These are phyloP conservation scores for Trogon surrucura DNA, from an alignment of 2,113 vertebrate genomes.

Conservation along the genomic window DNA sequence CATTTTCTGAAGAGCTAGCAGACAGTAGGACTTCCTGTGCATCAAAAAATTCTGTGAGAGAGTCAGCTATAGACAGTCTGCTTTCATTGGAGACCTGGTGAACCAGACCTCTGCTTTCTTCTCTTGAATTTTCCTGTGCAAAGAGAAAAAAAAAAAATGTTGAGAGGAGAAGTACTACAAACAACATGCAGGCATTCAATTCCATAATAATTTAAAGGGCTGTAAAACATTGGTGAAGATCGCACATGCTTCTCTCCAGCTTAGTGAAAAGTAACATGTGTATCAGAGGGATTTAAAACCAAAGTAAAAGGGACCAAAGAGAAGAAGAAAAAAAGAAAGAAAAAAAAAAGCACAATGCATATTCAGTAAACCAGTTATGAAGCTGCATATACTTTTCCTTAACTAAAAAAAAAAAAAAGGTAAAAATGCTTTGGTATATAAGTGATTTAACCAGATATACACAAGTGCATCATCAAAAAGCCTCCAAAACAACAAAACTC, in stretches of 20 bases:
- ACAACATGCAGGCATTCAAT: not conserved
- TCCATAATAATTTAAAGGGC: not conserved
- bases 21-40: constrained; percentile 95
- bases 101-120: constrained; percentile 83
- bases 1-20: constrained; percentile 97
- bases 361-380: not conserved
- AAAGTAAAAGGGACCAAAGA: not conserved
- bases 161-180: not conserved
- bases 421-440: not conserved
- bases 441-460: not conserved
- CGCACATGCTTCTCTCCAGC: not conserved
- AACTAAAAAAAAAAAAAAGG: not conserved
- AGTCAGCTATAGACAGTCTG: constrained; percentile 90
- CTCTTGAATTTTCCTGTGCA: constrained; percentile 83
- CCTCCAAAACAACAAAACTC: not conserved
- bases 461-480: not conserved
- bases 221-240: not conserved
- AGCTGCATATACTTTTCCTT: not conserved
- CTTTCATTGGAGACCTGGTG: constrained; percentile 96
- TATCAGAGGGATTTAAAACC: not conserved
- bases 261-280: not conserved
- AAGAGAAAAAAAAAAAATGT: constrained; percentile 28
- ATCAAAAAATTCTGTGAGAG: constrained; percentile 95
- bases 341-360: not conserved
- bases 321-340: not conserved